phyloP scores from a whole-genome alignment of 2,113 vertebrate genomes.

The Tachycineta bicolor region DNA sequence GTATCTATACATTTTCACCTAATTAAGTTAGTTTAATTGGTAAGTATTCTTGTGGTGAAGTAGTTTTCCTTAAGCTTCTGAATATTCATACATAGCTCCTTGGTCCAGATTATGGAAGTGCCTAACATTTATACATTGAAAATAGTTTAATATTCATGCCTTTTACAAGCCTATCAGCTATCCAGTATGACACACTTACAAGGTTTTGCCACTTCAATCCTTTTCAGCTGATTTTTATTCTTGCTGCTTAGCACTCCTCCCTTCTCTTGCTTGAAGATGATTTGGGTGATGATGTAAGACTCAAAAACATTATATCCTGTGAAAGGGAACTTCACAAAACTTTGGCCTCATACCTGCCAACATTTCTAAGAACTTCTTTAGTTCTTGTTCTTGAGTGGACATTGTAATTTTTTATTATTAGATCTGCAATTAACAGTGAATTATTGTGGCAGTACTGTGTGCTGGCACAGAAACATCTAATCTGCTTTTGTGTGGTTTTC shows the following conservation, averaged over 20 bases:
- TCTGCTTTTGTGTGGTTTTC: neutral
- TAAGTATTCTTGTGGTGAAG: neutral
- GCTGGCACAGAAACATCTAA: neutral
- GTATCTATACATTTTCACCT: neutral
- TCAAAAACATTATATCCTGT: neutral
- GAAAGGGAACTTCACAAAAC: neutral
- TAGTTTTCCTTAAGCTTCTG: neutral
- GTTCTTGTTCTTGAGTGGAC: neutral
- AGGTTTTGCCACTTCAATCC: neutral
- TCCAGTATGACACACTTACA: neutral
- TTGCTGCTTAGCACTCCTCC: neutral
- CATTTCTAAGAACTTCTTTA: neutral
- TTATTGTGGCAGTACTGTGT: neutral
- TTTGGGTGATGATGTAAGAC: neutral
- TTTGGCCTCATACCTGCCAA: neutral
- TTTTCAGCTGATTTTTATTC: neutral
- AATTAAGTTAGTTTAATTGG: neutral
- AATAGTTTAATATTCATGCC: neutral
- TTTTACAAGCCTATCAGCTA: neutral
- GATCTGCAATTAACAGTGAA: neutral
- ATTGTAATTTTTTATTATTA: neutral
- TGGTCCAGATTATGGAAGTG: neutral
- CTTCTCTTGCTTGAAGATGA: neutral
- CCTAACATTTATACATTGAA: neutral
- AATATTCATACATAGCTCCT: neutral